Percentiles rank a stretch among this genome's conserved stretches.
phyloP scores from a whole-genome alignment of 2,797 vertebrate genomes.

The Microchirus variegatus region DNA sequence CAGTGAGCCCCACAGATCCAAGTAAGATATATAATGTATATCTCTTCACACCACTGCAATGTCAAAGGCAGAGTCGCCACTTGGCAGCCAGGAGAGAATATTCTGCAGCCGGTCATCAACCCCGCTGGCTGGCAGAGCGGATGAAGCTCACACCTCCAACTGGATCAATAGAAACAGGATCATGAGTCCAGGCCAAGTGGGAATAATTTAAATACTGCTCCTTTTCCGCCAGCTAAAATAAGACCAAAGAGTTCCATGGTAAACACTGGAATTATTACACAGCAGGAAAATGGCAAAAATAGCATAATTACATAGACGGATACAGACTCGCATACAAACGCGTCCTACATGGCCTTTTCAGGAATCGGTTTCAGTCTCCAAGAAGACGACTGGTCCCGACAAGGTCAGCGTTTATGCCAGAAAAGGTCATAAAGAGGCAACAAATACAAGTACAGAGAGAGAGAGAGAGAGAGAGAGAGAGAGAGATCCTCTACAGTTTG shows the following conservation, averaged over 20 bases:
- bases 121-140: conserved; percentile 19
- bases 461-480: no score
- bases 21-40: conserved; percentile 19
- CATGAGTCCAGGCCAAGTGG: conserved; percentile 13
- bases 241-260: background rate
- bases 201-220: conserved; percentile 17
- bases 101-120: conserved; percentile 30
- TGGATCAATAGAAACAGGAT: conserved; percentile 65
- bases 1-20: conserved; percentile 28
- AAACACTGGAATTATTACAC: conserved; percentile 3
- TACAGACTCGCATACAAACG: conserved; percentile 6
- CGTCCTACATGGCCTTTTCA: background rate
- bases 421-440: background rate
- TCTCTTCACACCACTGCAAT: conserved; percentile 40
- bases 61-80: conserved; percentile 55
- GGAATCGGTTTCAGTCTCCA: background rate
- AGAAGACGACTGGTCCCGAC: background rate
- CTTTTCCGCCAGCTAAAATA: conserved; percentile 10
- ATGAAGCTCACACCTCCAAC: conserved; percentile 36
- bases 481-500: no score
- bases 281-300: conserved; percentile 16
- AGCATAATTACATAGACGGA: conserved; percentile 29
- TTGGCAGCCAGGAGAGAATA: conserved; percentile 36
- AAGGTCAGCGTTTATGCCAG: background rate
- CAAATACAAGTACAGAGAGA: background rate